These are phyloP conservation scores for Polydrusus pterygomalis DNA, from an alignment of 2,888 invertebrate species.

Conservation along the genomic window DNA sequence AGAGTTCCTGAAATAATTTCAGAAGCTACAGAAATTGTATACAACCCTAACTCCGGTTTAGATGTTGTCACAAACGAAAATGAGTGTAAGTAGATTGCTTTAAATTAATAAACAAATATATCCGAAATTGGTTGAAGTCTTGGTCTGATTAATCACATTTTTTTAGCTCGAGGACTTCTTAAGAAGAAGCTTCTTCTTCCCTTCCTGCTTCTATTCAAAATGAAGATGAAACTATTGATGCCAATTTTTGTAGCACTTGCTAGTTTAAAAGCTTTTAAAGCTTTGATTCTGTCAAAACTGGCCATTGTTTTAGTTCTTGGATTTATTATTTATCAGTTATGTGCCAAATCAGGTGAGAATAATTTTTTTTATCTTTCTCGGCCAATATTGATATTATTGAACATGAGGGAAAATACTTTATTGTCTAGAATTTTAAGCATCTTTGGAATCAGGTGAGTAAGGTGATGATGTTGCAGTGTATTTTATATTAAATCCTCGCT, in stretches of 20 bases:
- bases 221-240: slow-evolving; percentile 89
- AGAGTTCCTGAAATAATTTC: slow-evolving; percentile 83
- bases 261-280: slow-evolving; percentile 88
- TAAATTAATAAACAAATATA: neutral
- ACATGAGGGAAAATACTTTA: too few relatives aligned
- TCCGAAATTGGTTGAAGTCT: neutral
- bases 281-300: slow-evolving; percentile 87
- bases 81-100: slow-evolving; percentile 73
- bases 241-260: slow-evolving; percentile 87
- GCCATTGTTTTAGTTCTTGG: slow-evolving; percentile 88
- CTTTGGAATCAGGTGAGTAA: too few relatives aligned
- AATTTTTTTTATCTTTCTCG: neutral
- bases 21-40: slow-evolving; percentile 79
- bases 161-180: slow-evolving; percentile 82
- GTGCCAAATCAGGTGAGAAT: slow-evolving; percentile 82
- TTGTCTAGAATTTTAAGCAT: too few relatives aligned
- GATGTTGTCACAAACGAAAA: slow-evolving; percentile 76
- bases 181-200: slow-evolving; percentile 91
- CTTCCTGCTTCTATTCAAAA: slow-evolving; percentile 84
- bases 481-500: too few relatives aligned
- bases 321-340: slow-evolving; percentile 85
- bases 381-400: too few relatives aligned
- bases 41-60: slow-evolving; percentile 80
- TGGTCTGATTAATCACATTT: neutral
- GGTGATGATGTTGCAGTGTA: too few relatives aligned